Evolutionary conservation across 2,888 invertebrate genomes (phyloP).

Genomic region (Branchellion lobata): DNA sequence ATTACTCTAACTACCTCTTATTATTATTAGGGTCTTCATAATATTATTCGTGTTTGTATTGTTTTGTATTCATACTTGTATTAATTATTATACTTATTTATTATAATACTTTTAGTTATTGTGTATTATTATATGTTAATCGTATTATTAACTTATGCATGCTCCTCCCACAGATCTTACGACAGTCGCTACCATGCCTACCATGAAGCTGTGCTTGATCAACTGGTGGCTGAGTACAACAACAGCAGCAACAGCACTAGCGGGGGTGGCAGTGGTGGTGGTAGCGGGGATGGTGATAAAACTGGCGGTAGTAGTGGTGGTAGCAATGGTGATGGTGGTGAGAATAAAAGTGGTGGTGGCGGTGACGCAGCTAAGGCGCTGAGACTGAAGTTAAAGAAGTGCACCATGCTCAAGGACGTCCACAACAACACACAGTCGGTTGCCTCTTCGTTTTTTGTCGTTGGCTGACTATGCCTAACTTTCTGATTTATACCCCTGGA

Average conservation of each 20-base stretch:
- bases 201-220: not conserved
- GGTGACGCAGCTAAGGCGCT: not conserved
- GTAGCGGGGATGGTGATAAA: not conserved
- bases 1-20: not conserved
- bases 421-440: too few species aligned
- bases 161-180: too few species aligned
- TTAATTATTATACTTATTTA: not conserved
- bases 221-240: not conserved
- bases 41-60: not conserved
- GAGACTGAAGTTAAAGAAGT: not conserved
- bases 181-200: constrained; percentile 2
- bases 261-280: not conserved
- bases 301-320: not conserved
- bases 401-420: too few species aligned
- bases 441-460: too few species aligned
- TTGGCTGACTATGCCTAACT: too few species aligned
- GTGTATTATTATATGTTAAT: too few species aligned
- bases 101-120: too few species aligned
- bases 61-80: not conserved
- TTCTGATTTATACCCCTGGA: too few species aligned
- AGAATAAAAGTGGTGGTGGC: too few species aligned
- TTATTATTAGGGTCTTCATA: not conserved
- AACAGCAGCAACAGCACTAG: not conserved
- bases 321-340: not conserved
- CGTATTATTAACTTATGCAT: too few species aligned